Evolutionary conservation across 2,113 vertebrate genomes (phyloP).

Genomic region (Nyctereutes procyonoides): DNA sequence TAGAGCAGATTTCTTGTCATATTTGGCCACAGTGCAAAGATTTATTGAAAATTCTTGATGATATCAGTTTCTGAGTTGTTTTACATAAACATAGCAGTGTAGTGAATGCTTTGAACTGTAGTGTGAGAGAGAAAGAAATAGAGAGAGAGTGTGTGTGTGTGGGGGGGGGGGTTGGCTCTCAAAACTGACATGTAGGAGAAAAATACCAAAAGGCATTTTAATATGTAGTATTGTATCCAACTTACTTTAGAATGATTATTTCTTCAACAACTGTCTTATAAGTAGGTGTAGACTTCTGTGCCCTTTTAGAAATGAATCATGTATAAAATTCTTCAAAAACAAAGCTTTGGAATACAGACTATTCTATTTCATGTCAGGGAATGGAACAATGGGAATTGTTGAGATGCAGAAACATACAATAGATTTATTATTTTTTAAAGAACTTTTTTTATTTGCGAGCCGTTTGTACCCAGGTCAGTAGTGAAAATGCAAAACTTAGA

Average conservation of each 20-base stretch:
- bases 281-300: background rate
- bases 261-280: conserved; percentile 1
- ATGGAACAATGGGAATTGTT: background rate
- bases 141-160: background rate
- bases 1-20: conserved; percentile 77
- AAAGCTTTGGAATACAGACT: background rate
- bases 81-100: conserved; percentile 20
- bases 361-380: background rate
- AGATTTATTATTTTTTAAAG: background rate
- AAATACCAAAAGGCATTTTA: conserved; percentile 39
- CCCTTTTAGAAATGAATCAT: conserved; percentile 39
- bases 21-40: conserved; percentile 54
- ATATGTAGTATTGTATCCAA: background rate
- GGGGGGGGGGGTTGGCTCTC: background rate
- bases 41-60: conserved; percentile 71
- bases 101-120: background rate
- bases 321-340: background rate
- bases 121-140: background rate
- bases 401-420: background rate
- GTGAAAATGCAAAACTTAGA: background rate
- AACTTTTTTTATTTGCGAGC: background rate
- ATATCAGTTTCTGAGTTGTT: background rate
- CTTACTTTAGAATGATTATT: conserved; percentile 33
- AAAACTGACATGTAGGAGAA: background rate
- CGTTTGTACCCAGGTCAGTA: background rate